phyloP scores from a whole-genome alignment of 2,888 invertebrate species.

The Eutolmus rufibarbis region DNA sequence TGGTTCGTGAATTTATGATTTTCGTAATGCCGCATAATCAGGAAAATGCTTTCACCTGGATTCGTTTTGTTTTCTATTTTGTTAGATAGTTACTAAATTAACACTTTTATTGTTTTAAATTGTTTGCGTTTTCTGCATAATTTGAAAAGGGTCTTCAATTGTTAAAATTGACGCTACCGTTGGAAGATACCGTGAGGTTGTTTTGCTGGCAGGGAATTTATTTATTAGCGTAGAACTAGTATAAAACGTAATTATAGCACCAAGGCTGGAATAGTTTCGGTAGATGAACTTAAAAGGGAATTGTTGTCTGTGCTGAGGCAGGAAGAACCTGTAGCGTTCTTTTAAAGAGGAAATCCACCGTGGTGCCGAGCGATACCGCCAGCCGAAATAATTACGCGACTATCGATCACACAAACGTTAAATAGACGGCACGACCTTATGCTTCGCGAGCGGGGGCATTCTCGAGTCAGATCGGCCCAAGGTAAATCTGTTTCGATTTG shows the following conservation, averaged over 20 bases:
- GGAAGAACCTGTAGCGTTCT: neutral
- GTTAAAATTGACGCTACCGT: neutral
- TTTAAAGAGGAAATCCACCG: neutral
- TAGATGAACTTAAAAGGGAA: neutral
- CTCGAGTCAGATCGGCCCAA: neutral
- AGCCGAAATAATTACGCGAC: neutral
- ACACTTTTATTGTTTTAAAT: neutral
- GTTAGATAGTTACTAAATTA: neutral
- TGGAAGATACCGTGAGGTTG: neutral
- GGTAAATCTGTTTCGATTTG: neutral
- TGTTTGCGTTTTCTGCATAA: neutral
- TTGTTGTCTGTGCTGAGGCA: neutral
- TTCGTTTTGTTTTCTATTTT: neutral
- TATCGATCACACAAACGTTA: neutral
- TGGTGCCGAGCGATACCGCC: neutral
- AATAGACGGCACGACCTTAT: neutral
- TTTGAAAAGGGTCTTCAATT: neutral
- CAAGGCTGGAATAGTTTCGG: neutral
- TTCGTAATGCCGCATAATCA: neutral
- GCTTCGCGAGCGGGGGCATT: neutral
- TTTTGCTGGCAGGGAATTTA: neutral
- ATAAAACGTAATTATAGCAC: neutral
- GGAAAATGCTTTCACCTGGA: neutral
- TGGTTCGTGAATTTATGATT: neutral
- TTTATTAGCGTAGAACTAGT: neutral